A percentile compares a stretch with the other conserved stretches of the same genome.
These are phyloP conservation scores for Euura saliciscinereae DNA, from an alignment of 1,140 invertebrate species.

Conservation along the genomic window DNA sequence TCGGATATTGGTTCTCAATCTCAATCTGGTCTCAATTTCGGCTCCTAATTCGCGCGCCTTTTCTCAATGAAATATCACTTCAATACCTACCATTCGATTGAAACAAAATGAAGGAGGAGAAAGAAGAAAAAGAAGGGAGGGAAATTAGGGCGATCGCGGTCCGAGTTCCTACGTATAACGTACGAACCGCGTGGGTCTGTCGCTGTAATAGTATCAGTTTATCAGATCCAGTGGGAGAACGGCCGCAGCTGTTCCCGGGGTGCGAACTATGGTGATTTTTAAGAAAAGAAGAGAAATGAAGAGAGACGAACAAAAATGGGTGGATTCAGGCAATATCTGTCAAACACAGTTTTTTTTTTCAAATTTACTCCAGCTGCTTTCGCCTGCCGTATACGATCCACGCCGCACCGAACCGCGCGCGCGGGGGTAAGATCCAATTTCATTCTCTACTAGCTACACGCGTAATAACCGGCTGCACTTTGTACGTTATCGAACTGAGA, in stretches of 20 bases:
- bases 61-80: slow-evolving; percentile 34
- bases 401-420: background rate
- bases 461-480: background rate
- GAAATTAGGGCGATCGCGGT: background rate
- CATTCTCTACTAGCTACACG: background rate
- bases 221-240: slow-evolving; percentile 48
- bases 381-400: too few relatives aligned
- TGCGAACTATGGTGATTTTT: slow-evolving; percentile 52
- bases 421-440: background rate
- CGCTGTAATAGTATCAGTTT: slow-evolving; percentile 51
- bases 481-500: background rate
- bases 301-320: slow-evolving; percentile 9
- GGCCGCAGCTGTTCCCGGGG: slow-evolving; percentile 51
- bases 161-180: background rate
- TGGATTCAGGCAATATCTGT: slow-evolving; percentile 6
- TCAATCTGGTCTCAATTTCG: too few relatives aligned
- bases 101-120: background rate
- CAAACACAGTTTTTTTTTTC: background rate
- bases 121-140: background rate
- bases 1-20: slow-evolving; percentile 46
- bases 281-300: slow-evolving; percentile 15
- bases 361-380: background rate
- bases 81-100: background rate
- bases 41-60: background rate
- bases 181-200: slow-evolving; percentile 28